Evolutionary conservation across 2,113 vertebrate genomes (phyloP), one percentile per base, ranked within the genome.

Genomic region (Periophthalmus modestus): DNA sequence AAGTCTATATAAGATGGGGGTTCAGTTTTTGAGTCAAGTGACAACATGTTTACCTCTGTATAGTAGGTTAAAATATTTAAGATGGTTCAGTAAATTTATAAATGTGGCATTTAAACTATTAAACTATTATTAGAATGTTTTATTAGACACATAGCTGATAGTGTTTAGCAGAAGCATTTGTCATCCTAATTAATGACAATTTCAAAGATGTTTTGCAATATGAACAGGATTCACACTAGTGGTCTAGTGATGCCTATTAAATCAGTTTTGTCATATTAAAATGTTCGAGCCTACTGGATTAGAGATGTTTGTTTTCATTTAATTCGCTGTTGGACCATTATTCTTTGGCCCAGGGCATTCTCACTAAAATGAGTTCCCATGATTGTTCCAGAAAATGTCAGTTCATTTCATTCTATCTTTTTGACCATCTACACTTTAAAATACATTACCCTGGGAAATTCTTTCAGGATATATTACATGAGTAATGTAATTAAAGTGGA

Each of bases 291-390:
- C 15, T 61, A 16, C 15, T 61, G 59, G 33, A 62, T 62, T 18
- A 62, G 28, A 62, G 59, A 62, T 62, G 59, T 61, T 61, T 61
- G 4, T 61, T 61, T 61, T 61, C 24, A 61, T 16, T 61, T 33
- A 61, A 14, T 14, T 24, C 13, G 3, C 16, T 34, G 15, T 34
- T 16, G 14, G 28, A 34, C 57, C 28, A 34, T 62, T 62, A 62
- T 62, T 62, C 59, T 62, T 18, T 62, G 59, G 59, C 59, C 28
- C 28, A 15, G 11, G 15, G 59, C 59, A 28, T 33, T 61, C 54
- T 21, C 58, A 61, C 58, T 5, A 28, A 52, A 57, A 57, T 24
- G 12, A 16, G 14, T 61, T n/a, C 19, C 33, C 34, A 5, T 21
- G 62, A 43, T 19, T 43, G 39, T 39, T 43, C 62, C n/a, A 33